Base-by-base conservation (phyloP, 2,797 vertebrate genomes). In the Thalassophryne amazonica region DNA sequence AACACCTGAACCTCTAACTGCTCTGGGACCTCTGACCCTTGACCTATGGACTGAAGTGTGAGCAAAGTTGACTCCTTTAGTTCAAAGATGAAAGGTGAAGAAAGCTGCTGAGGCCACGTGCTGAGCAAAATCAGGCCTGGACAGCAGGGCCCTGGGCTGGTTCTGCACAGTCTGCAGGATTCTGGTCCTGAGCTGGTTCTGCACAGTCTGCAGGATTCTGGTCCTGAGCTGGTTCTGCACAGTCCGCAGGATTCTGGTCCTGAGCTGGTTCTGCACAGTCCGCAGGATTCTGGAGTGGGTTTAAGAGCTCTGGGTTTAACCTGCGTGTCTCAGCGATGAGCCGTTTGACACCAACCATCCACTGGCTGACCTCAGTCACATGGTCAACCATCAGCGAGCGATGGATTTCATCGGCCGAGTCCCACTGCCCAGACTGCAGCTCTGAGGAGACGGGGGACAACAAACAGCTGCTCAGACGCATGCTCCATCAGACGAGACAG, bases 341-440 rank as follows among this genome's bases (percentile, higher is more conserved):
- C 21, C 94, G 90, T 58, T 98, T 98, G 18, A 98, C 83, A 0
- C 94, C 95, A 3, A 97, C 96, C 94, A 98, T 94, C 95, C 96
- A 97, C 60, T 95, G 95, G 83, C 93, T 94, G 76, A 98, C 95
- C 76, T 98, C 95, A 0, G 92, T 92, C 54, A 98, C 93, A 0
- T 98, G 91, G 73, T 98, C 96, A 14, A 98, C 95, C 88, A 98
- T 98, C 15, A 98, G 89, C 0, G 93, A 92, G 41, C 93, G 91
- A 67, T 98, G 95, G 41, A 95, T 86, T 45, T 98, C 94, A 7
- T 98, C 94, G 1, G 95, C 95, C 0, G 65, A 30, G 0, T 95
- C 93, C 95, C 94, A 98, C 15, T 13, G 84, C 43, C 75, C 71
- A 0, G 42, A 50, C 61, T 85, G 85, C 6, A 98, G 52, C 60